Evolutionary conservation across 23 tunicate species (phyloP), one percentile per base, ranked within the genome.

Genomic region (Phallusia fumigata): DNA sequence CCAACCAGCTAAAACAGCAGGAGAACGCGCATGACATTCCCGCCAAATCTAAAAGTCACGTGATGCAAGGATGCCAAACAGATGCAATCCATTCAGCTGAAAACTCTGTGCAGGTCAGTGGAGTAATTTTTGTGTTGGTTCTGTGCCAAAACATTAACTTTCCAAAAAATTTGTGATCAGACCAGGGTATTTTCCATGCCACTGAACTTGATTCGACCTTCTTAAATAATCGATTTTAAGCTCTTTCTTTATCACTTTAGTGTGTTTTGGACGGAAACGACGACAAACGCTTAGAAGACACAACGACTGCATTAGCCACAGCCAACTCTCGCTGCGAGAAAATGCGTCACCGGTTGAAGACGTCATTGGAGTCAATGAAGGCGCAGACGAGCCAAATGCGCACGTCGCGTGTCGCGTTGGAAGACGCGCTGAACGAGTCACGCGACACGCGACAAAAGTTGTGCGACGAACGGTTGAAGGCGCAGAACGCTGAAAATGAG

Each of bases 311-410:
- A 19, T 35, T 86, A 22, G 69, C 76, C 11, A 35, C 83, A n/a
- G 79, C 96, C 22, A 76, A 78, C 30, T 30, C 86, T 0, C 81
- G 82, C 15, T 80, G 87, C 72, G 90, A 91, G 31, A 45, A 73
- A 19, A 58, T 91, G 76, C 96, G 90, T 78, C 83, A 82, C 31
- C 92, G 78, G 72, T 44, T 88, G 80, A 80, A 80, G 80, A 80
- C 80, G 52, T 80, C 90, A 74, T 16, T 80, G 65, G 52, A 74
- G 31, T 74, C 80, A 6, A 86, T 86, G 90, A 86, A 40, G 40
- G 52, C 83, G 10, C 90, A 86, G 36, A 36, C 90, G 8, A 19
- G 24, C 22, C 74, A 73, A 75, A 86, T 86, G 84, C 44, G 49
- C 33, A n/a, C 64, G 65, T 76, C 78, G 75, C 79, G 81, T n/a